Evolutionary conservation across 2,888 invertebrate genomes (phyloP), one percentile per base, ranked within the genome.

Genomic region (Zaprionus bogoriensis): DNA sequence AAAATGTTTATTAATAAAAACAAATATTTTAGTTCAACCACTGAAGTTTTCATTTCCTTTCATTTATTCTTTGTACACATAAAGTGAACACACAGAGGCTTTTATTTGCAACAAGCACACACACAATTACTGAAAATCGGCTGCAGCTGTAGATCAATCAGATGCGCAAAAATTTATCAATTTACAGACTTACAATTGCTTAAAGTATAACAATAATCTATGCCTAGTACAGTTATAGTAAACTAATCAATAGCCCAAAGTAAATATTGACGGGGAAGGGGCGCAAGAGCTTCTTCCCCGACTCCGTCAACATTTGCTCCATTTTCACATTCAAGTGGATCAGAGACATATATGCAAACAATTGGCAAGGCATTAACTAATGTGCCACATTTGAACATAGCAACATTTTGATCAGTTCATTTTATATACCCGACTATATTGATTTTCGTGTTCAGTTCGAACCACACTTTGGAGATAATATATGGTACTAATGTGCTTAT

Each of bases 181-280:
- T 69, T 51, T 22, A 52, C 25, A 65, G 22, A 67, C 38, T 57
- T 54, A 45, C 53, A 55, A 63, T 52, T 75, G 54, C 51, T 52
- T 58, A 69, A 42, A 45, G 48, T 59, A 63, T 67, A 57, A 67
- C 57, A 42, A 64, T 69, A 71, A 75, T 66, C 68, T 74, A 83
- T 67, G 63, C 63, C 62, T 69, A 74, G 66, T 68, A 62, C 48
- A 61, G 65, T 63, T 78, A 73, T 48, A 59, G 68, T 67, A 61
- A 70, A 74, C 66, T 68, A 58, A 78, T 74, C 89, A 89, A 89
- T 89, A 89, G 89, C 84, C 89, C 89, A 89, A 90, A 89, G 90
- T 89, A 85, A 89, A 89, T 90, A 89, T 85, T 89, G 90, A 83
- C 78, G 74, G 58, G 84, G 80, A 78, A 80, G 70, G 76, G 77